These are phyloP conservation scores for Fistularia tabacaria DNA, from an alignment of 2,797 vertebrate species.

Conservation along the genomic window DNA sequence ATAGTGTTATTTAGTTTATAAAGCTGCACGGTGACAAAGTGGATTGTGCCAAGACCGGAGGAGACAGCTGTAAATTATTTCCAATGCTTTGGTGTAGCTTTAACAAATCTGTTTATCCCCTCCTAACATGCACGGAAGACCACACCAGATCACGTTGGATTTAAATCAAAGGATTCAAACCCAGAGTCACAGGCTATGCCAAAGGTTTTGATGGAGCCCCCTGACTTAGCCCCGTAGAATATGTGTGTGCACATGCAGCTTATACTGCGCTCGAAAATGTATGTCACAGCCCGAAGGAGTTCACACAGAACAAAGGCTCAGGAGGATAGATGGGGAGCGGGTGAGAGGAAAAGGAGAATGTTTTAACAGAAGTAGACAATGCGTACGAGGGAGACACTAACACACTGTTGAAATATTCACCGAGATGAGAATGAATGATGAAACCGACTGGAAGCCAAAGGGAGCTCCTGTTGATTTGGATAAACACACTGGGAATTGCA, in stretches of 20 bases:
- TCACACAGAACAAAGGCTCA: constrained; percentile 51
- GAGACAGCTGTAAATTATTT: no score
- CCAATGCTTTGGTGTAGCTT: no score
- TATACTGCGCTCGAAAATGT: constrained; percentile 41
- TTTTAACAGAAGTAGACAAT: constrained; percentile 44
- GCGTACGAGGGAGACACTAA: constrained; percentile 32
- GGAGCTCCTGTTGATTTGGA: constrained; percentile 63
- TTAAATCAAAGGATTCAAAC: constrained; percentile 1
- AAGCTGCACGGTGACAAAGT: no score
- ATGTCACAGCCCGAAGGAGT: constrained; percentile 57
- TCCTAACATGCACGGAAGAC: neutral
- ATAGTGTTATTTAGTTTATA: no score
- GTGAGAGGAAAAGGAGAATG: constrained; percentile 9
- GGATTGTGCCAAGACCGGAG: no score
- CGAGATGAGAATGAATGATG: constrained; percentile 50
- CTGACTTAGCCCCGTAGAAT: constrained; percentile 11
- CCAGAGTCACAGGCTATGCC: constrained; percentile 25
- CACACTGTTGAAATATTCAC: constrained; percentile 59
- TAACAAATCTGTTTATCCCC: constrained; percentile 19
- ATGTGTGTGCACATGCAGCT: constrained; percentile 20
- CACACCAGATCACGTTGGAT: constrained; percentile 5
- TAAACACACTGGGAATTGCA: constrained; percentile 29
- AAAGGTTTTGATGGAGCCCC: constrained; percentile 25
- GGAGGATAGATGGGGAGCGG: constrained; percentile 33
- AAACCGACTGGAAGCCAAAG: constrained; percentile 56